These are phyloP conservation scores for Malthinus seriepunctatus DNA, from an alignment of 2,888 invertebrate genomes.

Conservation along the genomic window DNA sequence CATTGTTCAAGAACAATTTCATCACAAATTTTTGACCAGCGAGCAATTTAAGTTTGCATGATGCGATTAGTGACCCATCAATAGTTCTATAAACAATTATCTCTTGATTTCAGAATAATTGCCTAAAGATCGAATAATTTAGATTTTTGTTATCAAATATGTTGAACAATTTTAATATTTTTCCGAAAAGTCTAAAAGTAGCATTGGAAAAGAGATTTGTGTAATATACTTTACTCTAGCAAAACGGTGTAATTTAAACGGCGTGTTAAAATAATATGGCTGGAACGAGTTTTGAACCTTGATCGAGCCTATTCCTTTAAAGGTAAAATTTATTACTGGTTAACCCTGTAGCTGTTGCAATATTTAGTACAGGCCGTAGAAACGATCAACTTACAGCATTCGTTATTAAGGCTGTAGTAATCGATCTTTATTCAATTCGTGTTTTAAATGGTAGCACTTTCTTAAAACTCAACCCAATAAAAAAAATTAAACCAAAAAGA, in stretches of 20 bases:
- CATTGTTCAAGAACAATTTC: no score
- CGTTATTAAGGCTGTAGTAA: constrained; percentile 20
- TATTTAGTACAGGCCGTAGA: constrained; percentile 19
- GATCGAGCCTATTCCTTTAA: constrained; percentile 16
- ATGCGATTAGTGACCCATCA: no score
- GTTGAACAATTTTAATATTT: no score
- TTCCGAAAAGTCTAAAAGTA: no score
- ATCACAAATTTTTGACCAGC: no score
- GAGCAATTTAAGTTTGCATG: no score
- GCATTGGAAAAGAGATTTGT: no score
- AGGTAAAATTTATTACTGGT: constrained; percentile 19
- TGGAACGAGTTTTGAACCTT: constrained; percentile 9
- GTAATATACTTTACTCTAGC: neutral
- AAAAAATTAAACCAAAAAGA: neutral
- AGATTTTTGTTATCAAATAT: no score
- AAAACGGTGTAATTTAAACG: constrained; percentile 8
- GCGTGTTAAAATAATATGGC: constrained; percentile 3
- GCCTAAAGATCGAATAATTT: no score
- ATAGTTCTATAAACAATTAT: no score
- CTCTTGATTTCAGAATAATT: no score
- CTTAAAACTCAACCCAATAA: neutral
- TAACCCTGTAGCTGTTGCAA: constrained; percentile 14
- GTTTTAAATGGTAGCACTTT: no score
- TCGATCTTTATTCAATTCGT: constrained; percentile 5
- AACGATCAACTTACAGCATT: constrained; percentile 19